phyloP scores from a whole-genome alignment of 2,888 invertebrate species.

The Ormyrus rosae region DNA sequence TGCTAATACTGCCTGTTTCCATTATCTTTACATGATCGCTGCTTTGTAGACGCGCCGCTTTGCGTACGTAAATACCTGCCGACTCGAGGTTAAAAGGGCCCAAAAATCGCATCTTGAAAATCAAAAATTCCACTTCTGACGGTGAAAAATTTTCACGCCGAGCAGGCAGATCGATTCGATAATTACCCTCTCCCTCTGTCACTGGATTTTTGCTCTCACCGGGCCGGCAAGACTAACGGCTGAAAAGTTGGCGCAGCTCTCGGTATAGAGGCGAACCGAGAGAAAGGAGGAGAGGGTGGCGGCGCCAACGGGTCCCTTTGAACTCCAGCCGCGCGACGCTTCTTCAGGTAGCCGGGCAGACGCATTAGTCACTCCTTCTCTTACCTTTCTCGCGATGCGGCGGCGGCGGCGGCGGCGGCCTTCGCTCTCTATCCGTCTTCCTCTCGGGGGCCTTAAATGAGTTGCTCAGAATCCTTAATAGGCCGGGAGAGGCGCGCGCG shows the following conservation, averaged over 20 bases:
- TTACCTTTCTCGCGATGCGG: slow-evolving; percentile 54
- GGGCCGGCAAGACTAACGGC: not conserved
- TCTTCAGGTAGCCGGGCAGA: slow-evolving; percentile 73
- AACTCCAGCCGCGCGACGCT: slow-evolving; percentile 70
- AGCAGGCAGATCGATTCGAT: too few relatives aligned
- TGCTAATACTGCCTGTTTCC: not conserved
- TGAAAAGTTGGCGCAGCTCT: slow-evolving; percentile 35
- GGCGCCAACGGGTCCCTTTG: slow-evolving; percentile 75
- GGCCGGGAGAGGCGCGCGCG: slow-evolving; percentile 49
- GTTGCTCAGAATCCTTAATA: slow-evolving; percentile 73
- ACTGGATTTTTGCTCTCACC: too few relatives aligned
- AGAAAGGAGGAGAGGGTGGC: slow-evolving; percentile 66
- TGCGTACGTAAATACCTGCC: too few relatives aligned
- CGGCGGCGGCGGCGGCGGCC: not conserved
- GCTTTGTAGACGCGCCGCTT: slow-evolving; percentile 35
- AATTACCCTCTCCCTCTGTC: too few relatives aligned
- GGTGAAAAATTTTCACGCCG: too few relatives aligned
- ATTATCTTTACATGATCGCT: slow-evolving; percentile 24
- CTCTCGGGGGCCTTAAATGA: slow-evolving; percentile 67
- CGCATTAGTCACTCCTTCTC: slow-evolving; percentile 75
- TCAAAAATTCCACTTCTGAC: too few relatives aligned
- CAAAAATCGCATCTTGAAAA: too few relatives aligned
- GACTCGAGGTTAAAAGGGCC: too few relatives aligned
- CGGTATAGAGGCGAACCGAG: not conserved
- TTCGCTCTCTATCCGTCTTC: slow-evolving; percentile 58